phyloP scores from a whole-genome alignment of 2,797 vertebrate genomes.

The Chloroceryle amazona region DNA sequence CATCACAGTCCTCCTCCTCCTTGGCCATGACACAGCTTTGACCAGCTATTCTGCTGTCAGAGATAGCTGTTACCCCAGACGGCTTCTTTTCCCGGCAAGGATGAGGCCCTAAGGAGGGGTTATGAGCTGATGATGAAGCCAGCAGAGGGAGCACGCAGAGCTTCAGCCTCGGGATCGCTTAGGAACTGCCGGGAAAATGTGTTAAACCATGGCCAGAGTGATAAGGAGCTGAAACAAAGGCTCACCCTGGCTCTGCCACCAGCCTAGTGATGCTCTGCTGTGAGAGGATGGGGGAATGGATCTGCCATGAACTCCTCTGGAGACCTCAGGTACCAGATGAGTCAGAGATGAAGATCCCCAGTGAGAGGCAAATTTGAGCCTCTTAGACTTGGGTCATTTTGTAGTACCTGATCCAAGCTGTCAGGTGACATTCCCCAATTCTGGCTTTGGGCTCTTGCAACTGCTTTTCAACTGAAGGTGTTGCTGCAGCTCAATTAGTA shows the following conservation, averaged over 20 bases:
- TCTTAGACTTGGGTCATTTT: not conserved
- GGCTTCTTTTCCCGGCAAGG: rapidly evolving
- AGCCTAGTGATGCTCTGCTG: not conserved
- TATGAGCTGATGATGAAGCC: not conserved
- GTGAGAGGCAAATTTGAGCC: rapidly evolving
- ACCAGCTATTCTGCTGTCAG: not conserved
- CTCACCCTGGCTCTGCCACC: not conserved
- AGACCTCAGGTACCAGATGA: rapidly evolving
- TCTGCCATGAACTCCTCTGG: not conserved
- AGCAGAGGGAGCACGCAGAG: constrained; percentile 51
- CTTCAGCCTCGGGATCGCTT: not conserved
- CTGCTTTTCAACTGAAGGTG: not conserved
- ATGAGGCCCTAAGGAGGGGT: not conserved
- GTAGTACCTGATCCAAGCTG: not conserved
- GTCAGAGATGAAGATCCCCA: not conserved
- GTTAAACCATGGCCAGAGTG: rapidly evolving
- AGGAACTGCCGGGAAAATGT: rapidly evolving
- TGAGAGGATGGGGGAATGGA: not conserved
- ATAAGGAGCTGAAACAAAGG: rapidly evolving
- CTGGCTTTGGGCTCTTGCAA: not conserved
- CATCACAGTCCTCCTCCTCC: rapidly evolving
- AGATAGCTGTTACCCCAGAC: not conserved
- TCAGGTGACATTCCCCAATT: not conserved
- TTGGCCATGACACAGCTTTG: not conserved
- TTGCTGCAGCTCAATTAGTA: not conserved